Evolutionary conservation across 2,888 invertebrate genomes (phyloP).

Genomic region (Endotricha flammealis): DNA sequence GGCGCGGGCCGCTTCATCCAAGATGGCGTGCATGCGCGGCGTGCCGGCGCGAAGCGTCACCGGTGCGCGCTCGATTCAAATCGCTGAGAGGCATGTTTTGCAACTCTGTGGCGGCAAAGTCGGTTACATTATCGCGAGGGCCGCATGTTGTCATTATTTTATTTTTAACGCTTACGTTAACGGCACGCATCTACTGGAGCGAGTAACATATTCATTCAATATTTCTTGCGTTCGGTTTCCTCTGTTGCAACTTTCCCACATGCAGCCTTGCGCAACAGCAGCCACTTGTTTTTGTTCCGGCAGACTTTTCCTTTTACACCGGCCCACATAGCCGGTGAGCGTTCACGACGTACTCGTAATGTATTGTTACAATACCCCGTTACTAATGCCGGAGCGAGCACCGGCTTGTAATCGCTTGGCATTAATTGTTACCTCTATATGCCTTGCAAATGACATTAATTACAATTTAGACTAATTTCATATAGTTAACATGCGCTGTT

Average conservation of each 20-base stretch:
- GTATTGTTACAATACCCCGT: constrained; percentile 49
- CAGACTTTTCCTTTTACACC: constrained; percentile 64
- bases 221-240: constrained; percentile 54
- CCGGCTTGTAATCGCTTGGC: constrained; percentile 17
- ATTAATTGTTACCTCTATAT: constrained; percentile 1
- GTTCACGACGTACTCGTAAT: constrained; percentile 38
- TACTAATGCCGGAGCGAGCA: constrained; percentile 32
- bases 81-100: constrained; percentile 55
- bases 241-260: constrained; percentile 71
- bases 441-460: background rate
- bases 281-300: constrained; percentile 67
- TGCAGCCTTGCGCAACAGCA: constrained; percentile 69
- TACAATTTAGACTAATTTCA: background rate
- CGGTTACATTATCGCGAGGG: constrained; percentile 70
- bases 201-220: constrained; percentile 50
- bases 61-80: constrained; percentile 69
- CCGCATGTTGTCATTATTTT: constrained; percentile 72
- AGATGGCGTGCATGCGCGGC: constrained; percentile 74
- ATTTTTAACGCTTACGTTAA: constrained; percentile 63
- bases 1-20: constrained; percentile 52
- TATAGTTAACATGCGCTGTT: too few relatives aligned
- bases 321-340: constrained; percentile 40
- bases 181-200: constrained; percentile 42
- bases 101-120: constrained; percentile 45
- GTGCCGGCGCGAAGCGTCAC: constrained; percentile 66